Base-by-base conservation (phyloP, 2,888 invertebrate species). In the Terebella lapidaria region DNA sequence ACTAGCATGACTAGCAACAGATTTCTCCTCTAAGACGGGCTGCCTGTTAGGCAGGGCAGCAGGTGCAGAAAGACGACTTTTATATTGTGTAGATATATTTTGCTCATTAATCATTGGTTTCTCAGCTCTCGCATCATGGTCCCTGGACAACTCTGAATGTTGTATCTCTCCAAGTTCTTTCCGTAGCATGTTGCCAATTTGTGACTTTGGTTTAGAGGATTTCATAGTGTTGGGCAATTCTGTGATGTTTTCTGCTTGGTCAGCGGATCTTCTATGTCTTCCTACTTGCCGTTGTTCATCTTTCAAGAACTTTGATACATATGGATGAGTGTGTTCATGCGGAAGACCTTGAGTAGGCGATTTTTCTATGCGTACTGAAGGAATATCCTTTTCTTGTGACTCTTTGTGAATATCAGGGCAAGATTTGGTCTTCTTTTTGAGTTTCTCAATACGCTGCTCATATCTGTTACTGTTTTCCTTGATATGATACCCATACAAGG, bases 401-500 rank as follows among this genome's bases (percentile, higher is more conserved):
- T 15, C 10, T n/a, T n/a, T 26, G 2, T 47, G 30, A 10, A 61
- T 25, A 35, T 71, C 68, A 4, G 68, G 60, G 5, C 67, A 61
- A 1, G 64, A 58, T 22, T 62, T 58, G 1, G 63, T 57, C 29
- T 56, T 47, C 35, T 61, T 61, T 59, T 54, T 69, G 57, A 55
- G 52, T 64, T 49, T 63, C 49, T 70, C 66, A 18, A 74, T 71
- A 60, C 69, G 61, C 45, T 71, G 70, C 61, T 74, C 74, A 69
- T 72, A 76, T 20, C 64, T 64, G 59, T 72, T 72, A 3, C 61
- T 54, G 4, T 61, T 55, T 51, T 72, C 72, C 29, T 68, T 68
- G 35, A 73, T 72, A 59, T 74, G 54, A 20, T 75, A 74, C 3
- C 75, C 75, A 67, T 75, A 71, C 25, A 74, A 42, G 1, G 74